phyloP scores from a whole-genome alignment of 1,140 invertebrate genomes.

The Drosophila lini region DNA sequence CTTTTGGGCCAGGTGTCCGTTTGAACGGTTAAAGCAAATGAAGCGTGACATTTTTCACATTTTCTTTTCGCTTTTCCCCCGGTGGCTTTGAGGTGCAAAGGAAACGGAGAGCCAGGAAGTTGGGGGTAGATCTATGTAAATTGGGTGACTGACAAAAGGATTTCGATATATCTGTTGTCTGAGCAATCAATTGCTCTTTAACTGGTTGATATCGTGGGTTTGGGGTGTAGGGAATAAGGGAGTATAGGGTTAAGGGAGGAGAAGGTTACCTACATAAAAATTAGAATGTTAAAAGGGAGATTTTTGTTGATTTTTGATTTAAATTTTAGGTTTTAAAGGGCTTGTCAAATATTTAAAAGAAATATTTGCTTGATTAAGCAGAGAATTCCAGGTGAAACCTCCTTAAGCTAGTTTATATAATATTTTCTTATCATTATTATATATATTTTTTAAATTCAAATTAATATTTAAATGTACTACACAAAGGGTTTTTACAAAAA shows the following conservation, averaged over 20 bases:
- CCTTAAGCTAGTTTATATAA: no score
- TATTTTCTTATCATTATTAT: no score
- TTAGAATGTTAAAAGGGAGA: no score
- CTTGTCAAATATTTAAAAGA: no score
- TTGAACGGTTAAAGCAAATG: constrained; percentile 75
- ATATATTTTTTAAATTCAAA: no score
- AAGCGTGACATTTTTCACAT: constrained; percentile 78
- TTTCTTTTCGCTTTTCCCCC: constrained; percentile 31
- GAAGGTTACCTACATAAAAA: background rate
- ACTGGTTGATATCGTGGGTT: constrained; percentile 37
- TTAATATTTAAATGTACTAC: no score
- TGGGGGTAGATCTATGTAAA: constrained; percentile 35
- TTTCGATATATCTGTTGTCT: constrained; percentile 22
- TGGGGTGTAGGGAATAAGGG: background rate
- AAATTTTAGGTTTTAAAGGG: background rate
- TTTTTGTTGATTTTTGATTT: background rate
- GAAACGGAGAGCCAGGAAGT: background rate
- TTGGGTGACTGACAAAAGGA: constrained; percentile 49
- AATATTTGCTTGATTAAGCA: no score
- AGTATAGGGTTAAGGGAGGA: no score
- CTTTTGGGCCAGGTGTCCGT: constrained; percentile 67
- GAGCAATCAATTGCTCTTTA: constrained; percentile 56
- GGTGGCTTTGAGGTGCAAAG: background rate
- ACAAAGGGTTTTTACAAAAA: no score
- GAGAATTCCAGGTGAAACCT: no score